These are phyloP conservation scores for Apotomis betuletana DNA, from an alignment of 2,888 invertebrate genomes.

Conservation along the genomic window DNA sequence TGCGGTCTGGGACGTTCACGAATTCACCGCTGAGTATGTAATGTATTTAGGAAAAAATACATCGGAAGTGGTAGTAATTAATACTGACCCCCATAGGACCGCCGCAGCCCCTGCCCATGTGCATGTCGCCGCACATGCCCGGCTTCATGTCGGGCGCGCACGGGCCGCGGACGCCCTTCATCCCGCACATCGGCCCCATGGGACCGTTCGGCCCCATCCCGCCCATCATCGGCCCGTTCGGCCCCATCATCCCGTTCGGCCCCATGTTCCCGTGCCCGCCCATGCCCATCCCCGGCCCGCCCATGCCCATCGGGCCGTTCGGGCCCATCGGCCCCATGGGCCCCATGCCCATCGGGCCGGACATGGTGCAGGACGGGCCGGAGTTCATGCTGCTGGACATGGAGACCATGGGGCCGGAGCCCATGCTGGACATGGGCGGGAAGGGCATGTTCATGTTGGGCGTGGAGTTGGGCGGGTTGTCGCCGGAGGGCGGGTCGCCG, in stretches of 20 bases:
- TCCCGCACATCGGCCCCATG: constrained; percentile 81
- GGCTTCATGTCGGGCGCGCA: constrained; percentile 81
- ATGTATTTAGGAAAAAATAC: no score
- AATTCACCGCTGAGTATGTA: no score
- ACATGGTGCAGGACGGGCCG: constrained; percentile 77
- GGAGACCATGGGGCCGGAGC: constrained; percentile 75
- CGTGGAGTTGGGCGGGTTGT: constrained; percentile 72
- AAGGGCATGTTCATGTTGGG: constrained; percentile 74
- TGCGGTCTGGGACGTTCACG: no score
- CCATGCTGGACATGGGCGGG: constrained; percentile 73
- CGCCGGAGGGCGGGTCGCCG: constrained; percentile 65
- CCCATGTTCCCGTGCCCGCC: constrained; percentile 66
- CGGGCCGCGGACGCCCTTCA: constrained; percentile 77
- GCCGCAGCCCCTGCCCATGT: constrained; percentile 80
- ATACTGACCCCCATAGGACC: constrained; percentile 80
- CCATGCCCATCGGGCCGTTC: constrained; percentile 47
- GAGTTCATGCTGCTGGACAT: constrained; percentile 76
- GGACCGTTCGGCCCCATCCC: constrained; percentile 77
- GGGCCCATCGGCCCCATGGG: constrained; percentile 68
- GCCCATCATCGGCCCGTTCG: constrained; percentile 74
- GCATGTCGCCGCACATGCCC: constrained; percentile 80
- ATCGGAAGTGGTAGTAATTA: no score
- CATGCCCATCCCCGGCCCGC: constrained; percentile 41
- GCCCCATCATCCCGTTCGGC: constrained; percentile 76
- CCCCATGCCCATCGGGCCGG: constrained; percentile 72